Conservation (phyloP, 2,797 vertebrate species). For the Eospalax fontanierii region DNA sequence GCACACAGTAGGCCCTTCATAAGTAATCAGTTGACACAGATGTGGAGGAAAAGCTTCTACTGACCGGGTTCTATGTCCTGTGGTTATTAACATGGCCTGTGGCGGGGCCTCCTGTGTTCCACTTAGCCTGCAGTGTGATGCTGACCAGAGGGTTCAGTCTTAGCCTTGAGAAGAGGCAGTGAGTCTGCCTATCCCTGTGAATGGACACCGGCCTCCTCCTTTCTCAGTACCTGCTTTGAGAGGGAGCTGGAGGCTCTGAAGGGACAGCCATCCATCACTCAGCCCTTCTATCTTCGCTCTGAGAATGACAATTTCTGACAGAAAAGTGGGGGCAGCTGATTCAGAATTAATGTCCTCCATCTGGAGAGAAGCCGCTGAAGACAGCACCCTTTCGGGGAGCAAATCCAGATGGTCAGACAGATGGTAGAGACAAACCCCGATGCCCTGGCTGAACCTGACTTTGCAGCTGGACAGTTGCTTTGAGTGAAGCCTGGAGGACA, state of each 20-base stretch:
- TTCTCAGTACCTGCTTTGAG: conserved; percentile 69
- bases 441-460: not conserved
- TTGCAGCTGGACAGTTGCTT: not conserved
- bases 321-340: conserved; percentile 4
- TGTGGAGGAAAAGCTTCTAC: not conserved
- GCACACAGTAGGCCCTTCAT: not conserved
- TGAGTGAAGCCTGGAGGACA: not conserved
- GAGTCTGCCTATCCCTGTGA: not conserved
- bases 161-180: not conserved
- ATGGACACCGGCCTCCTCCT: not conserved
- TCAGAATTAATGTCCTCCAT: conserved; percentile 63
- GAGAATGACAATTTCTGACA: conserved; percentile 64
- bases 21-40: not conserved
- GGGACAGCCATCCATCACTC: conserved; percentile 64
- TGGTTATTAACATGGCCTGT: not conserved
- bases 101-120: not conserved
- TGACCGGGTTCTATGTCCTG: not conserved
- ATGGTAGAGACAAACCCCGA: conserved; percentile 25
- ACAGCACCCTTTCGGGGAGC: conserved; percentile 55
- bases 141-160: conserved; percentile 28
- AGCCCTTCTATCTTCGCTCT: conserved; percentile 7
- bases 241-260: conserved; percentile 46
- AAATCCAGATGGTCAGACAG: conserved; percentile 60
- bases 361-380: conserved; percentile 61
- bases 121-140: not conserved